These are phyloP conservation scores for Campaea margaritaria DNA, from an alignment of 2,888 invertebrate genomes.

Conservation along the genomic window DNA sequence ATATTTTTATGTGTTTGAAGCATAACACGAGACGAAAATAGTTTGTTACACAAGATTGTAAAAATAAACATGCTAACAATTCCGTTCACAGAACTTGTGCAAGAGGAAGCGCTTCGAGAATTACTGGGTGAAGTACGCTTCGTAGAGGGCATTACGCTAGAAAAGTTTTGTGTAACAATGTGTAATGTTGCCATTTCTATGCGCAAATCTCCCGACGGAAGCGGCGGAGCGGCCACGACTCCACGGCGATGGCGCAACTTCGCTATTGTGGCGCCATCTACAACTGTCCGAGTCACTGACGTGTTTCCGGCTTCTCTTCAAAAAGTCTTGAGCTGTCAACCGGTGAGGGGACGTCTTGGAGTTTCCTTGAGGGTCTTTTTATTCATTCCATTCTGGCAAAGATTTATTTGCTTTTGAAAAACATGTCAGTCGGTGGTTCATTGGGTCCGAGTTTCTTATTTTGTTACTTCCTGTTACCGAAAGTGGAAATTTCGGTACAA, in stretches of 20 bases:
- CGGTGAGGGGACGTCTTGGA: slow-evolving; percentile 72
- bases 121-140: slow-evolving; percentile 69
- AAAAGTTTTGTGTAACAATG: slow-evolving; percentile 82
- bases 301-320: slow-evolving; percentile 81
- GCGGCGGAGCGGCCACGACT: slow-evolving; percentile 60
- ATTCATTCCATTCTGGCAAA: slow-evolving; percentile 64
- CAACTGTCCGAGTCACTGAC: slow-evolving; percentile 79
- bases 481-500: not conserved
- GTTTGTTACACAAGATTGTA: slow-evolving; percentile 26
- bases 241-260: slow-evolving; percentile 66
- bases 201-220: slow-evolving; percentile 76
- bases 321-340: slow-evolving; percentile 80
- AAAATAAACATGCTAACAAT: slow-evolving; percentile 49
- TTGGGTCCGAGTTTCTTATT: slow-evolving; percentile 35
- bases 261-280: slow-evolving; percentile 81
- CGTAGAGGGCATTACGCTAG: slow-evolving; percentile 74
- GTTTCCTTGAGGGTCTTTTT: slow-evolving; percentile 80
- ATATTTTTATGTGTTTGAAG: slow-evolving; percentile 15
- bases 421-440: slow-evolving; percentile 46
- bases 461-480: slow-evolving; percentile 25
- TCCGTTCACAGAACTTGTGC: slow-evolving; percentile 67
- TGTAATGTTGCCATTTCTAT: slow-evolving; percentile 84
- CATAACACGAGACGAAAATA: slow-evolving; percentile 16
- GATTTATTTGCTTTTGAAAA: slow-evolving; percentile 71
- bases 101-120: slow-evolving; percentile 67